Evolutionary conservation across 2,888 invertebrate genomes (phyloP), one percentile per base, ranked within the genome.

Genomic region (Aplocera efformata): DNA sequence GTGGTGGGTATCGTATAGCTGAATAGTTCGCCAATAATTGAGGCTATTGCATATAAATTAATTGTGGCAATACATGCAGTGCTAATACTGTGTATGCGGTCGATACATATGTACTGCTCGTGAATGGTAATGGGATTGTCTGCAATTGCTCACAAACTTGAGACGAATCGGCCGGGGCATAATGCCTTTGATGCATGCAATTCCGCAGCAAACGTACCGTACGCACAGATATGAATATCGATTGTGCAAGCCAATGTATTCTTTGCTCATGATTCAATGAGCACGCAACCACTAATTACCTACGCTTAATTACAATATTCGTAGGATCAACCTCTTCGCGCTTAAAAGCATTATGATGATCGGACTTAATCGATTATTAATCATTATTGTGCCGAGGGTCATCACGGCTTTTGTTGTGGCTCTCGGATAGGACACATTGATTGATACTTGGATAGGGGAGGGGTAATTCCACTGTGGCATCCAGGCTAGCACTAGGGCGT

Each of bases 1-100:
- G 58, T 56, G 37, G 1, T 23, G 22, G 17, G 58, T 63, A 56
- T 67, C 62, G 63, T 63, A 58, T 61, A 66, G 62, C 54, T 64
- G 66, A 70, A 74, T 72, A 67, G 71, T 67, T 61, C 56, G 63
- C 70, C 72, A 71, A 72, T 81, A 78, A 84, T 81, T 82, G 78
- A 68, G 71, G 81, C 75, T 75, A 79, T 82, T 80, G 77, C 80
- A 72, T 81, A 81, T 78, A 79, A 81, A 82, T 83, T 83, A 81
- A 84, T 83, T 77, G 79, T 71, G 63, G 69, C 75, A 69, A 72
- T 70, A 69, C 70, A 75, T 72, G 72, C 72, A 68, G 66, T 55
- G 59, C 64, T 73, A 73, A 77, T 73, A 68, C 67, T 54, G 54
- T 30, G 43, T 59, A 58, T 61, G 48, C 63, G 53, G 26, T 24